Evolutionary conservation across 2,797 vertebrate genomes (phyloP).

Genomic region (Amniataba percoides): DNA sequence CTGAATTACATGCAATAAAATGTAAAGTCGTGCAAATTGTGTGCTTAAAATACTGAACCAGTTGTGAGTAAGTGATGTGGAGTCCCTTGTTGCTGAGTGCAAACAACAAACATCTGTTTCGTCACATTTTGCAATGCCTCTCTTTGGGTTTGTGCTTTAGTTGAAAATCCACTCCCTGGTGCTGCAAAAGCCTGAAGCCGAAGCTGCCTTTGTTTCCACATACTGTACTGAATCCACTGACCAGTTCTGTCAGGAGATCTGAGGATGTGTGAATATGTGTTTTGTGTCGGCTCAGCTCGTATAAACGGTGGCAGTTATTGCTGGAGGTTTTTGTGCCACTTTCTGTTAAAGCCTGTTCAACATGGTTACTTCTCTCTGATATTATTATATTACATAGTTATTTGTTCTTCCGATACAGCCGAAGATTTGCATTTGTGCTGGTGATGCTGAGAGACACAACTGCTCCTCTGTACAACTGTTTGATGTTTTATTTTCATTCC

Average conservation of each 20-base stretch:
- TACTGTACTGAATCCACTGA: not conserved
- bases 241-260: constrained; percentile 5
- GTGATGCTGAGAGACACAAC: not conserved
- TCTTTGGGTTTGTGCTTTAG: constrained; percentile 12
- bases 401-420: not conserved
- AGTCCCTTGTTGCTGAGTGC: not conserved
- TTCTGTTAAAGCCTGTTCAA: not conserved
- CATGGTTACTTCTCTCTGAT: not conserved
- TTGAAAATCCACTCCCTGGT: constrained; percentile 13
- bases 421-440: constrained; percentile 5
- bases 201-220: constrained; percentile 5
- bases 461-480: constrained; percentile 1
- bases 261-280: not conserved
- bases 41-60: not conserved
- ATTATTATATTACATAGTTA: constrained; percentile 4
- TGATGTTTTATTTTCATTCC: not conserved
- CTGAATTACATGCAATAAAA: not conserved
- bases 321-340: not conserved
- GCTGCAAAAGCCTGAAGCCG: constrained; percentile 13
- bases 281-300: constrained; percentile 6
- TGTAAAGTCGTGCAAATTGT: not conserved
- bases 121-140: constrained; percentile 19
- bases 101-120: constrained; percentile 27
- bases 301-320: not conserved
- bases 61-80: constrained; percentile 1